Base-by-base conservation (phyloP, 2,113 vertebrate genomes). In the Notothenia rossii region DNA sequence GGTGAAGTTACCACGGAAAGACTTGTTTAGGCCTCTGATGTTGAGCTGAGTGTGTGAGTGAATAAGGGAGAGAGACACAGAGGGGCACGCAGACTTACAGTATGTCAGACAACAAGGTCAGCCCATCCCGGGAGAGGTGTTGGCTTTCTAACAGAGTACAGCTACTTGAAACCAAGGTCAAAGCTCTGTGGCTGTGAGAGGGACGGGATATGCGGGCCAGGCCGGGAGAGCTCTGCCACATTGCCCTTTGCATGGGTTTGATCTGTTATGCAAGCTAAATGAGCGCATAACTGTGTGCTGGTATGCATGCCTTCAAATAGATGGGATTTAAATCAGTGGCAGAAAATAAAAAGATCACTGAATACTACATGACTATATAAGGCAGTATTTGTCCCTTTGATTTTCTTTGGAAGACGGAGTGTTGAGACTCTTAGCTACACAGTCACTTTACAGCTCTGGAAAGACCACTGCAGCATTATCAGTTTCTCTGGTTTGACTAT, bases 111-210 rank as follows among this genome's bases (percentile, higher is more conserved):
- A 93, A 94, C 93, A 94, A 95, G 93, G 92, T 94, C 94, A 91
- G 83, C 70, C 86, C 91, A 92, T 94, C 94, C 94, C 92, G 40
- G 72, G 93, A 94, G 94, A 93, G 94, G 90, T 93, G 90, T 93
- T 94, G 92, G 93, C 90, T 95, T 94, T 92, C 92, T 82, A 94
- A 84, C 90, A 88, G 89, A 89, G 91, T 79, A 92, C 81, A 88
- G 93, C 92, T 91, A 94, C 92, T 93, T 89, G 93, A 95, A 92
- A 94, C 93, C 93, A 95, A 94, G 94, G 94, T 94, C 93, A 92
- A 40, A 83, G 85, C 79, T 89, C 73, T 87, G 85, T 87, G 92
- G 90, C 88, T 88, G 72, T 11, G 59, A 85, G 75, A 86, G 82
- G 80, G 79, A 86, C 80, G 79, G 78, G 79, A 81, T 68, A 88